Conservation (phyloP, 2,888 invertebrate genomes). For the Nomada ferruginata region DNA sequence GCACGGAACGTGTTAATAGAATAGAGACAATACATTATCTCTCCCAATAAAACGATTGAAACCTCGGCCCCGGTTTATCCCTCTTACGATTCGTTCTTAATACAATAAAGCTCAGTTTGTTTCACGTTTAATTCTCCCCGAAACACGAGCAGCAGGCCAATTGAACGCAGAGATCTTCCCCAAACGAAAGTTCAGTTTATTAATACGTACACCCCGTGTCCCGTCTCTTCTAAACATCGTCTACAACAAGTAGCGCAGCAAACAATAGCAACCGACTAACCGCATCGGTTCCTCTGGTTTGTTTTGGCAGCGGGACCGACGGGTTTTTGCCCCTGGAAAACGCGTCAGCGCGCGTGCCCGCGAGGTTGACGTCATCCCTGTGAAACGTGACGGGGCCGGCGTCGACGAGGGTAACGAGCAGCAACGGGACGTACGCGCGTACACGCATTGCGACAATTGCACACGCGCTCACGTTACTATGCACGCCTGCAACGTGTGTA, state of each 20-base stretch:
- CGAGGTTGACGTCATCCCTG: conserved; percentile 30
- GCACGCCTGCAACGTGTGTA: conserved; percentile 7
- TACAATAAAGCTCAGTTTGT: too few relatives aligned
- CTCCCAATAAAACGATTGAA: too few relatives aligned
- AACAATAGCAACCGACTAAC: conserved; percentile 25
- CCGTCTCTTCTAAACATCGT: too few relatives aligned
- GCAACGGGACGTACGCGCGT: neutral
- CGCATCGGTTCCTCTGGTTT: conserved; percentile 36
- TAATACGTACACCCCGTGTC: too few relatives aligned
- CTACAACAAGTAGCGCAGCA: neutral
- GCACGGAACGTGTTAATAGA: too few relatives aligned
- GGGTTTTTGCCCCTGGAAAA: conserved; percentile 42
- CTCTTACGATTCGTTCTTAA: too few relatives aligned
- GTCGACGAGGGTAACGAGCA: neutral
- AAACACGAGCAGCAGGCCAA: too few relatives aligned
- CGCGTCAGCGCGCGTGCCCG: conserved; percentile 29
- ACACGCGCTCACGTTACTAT: neutral
- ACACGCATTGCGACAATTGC: neutral
- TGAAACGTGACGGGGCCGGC: conserved; percentile 32
- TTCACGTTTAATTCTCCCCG: too few relatives aligned
- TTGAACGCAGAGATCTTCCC: too few relatives aligned
- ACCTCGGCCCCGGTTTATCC: too few relatives aligned
- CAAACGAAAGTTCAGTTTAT: too few relatives aligned
- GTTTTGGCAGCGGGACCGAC: conserved; percentile 39
- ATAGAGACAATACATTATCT: too few relatives aligned